These are phyloP conservation scores for Beroe ovata DNA, from an alignment of 37 sponge, comb jelly and placozoan genomes.

Conservation along the genomic window DNA sequence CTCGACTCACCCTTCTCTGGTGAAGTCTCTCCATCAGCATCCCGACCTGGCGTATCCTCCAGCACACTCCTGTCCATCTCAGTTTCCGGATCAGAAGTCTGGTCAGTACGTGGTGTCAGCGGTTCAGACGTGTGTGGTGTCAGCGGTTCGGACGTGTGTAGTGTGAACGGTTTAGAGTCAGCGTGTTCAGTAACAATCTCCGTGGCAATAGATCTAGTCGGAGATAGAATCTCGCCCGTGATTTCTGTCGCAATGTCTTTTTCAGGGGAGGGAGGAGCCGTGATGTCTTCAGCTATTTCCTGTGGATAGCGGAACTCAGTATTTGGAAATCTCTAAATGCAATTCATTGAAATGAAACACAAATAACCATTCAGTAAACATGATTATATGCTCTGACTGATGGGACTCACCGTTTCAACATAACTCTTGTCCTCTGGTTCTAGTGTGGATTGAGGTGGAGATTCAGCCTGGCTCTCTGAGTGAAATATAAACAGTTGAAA, in stretches of 20 bases:
- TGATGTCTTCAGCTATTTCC: constrained; percentile 19
- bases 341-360: background rate
- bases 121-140: background rate
- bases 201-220: background rate
- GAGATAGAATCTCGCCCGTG: background rate
- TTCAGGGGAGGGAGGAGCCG: background rate
- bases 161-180: background rate
- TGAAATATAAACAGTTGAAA: no score
- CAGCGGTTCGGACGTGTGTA: background rate
- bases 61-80: background rate
- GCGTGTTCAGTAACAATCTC: background rate
- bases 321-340: no score
- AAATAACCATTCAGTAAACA: no score
- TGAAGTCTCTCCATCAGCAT: constrained; percentile 43
- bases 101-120: background rate
- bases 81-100: background rate
- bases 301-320: no score
- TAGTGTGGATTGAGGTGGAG: background rate
- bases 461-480: background rate
- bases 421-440: background rate
- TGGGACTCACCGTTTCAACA: background rate
- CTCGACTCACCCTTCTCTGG: constrained; percentile 26
- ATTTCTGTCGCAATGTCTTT: constrained; percentile 27
- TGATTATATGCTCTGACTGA: background rate
- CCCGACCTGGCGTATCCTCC: constrained; percentile 16